Base-by-base conservation (phyloP, 92 coral and sea anemone genomes). In the Isaurus tuberculatus region DNA sequence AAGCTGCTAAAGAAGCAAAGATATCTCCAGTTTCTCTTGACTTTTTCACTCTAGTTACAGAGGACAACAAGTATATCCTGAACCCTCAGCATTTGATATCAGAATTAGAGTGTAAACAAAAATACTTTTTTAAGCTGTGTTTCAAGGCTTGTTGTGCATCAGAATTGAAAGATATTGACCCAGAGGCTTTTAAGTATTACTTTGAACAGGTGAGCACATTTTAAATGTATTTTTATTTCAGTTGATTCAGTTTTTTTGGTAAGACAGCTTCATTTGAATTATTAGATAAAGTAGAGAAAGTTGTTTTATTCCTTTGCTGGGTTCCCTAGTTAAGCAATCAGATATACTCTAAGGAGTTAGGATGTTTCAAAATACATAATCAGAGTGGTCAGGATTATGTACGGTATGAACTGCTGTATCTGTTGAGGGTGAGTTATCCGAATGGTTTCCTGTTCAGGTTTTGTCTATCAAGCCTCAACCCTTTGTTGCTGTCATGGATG, bases 1-100 rank as follows among this genome's bases (percentile, higher is more conserved):
- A 92, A 49, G 95, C 92, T 30, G 97, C 97, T 17, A 51, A 81
- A 48, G 44, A 60, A 44, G 82, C 90, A 15, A 72, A 79, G 23
- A 90, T 96, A 16, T 89, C 92, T 10, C 97, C 94, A 32, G 77
- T 92, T 13, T 87, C 89, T 28, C 73, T 96, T 60, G 98, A 95
- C 53, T 94, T 96, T 72, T 96, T 96, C 69, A 90, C 98, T 9
- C 84, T 96, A 11, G 95, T 96, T 64, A 73, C 98, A 64, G 91
- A 84, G 65, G 92, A 94, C 61, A 88, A 91, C 30, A 72, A 89
- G 17, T 85, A 85, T 60, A 81, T 83, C 43, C 90, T 95, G 1
- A 94, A 92, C 46, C 93, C 90, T 2, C 86, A 94, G 68, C 95
- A 91, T 67, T 74, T 84, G 20, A 88, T 96, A 9, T 58, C 86